Percentiles rank a stretch among this genome's conserved stretches.
These are phyloP conservation scores for Crotalus horridus DNA, from an alignment of 2,113 vertebrate species.

Conservation along the genomic window DNA sequence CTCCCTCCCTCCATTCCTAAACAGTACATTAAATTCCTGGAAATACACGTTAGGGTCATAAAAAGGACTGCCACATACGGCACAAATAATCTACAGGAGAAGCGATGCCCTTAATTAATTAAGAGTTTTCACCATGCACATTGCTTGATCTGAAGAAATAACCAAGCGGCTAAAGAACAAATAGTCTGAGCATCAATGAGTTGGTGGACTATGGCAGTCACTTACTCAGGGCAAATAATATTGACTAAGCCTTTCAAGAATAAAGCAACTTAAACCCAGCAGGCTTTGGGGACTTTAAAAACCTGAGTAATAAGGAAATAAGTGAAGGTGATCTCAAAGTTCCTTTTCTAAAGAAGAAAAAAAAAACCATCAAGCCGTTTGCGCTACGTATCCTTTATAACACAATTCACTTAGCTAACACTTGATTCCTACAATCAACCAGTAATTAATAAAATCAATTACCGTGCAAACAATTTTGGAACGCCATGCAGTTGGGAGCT, in stretches of 20 bases:
- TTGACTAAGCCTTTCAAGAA: neutral
- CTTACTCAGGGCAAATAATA: slow-evolving; percentile 31
- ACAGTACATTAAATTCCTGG: neutral
- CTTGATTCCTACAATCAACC: neutral
- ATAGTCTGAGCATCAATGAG: neutral
- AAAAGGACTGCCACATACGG: neutral
- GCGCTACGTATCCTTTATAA: slow-evolving; percentile 6
- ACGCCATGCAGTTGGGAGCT: neutral
- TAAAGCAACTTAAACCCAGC: neutral
- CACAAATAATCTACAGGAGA: neutral
- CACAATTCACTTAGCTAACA: neutral
- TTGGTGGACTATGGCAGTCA: neutral
- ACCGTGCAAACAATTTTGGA: neutral
- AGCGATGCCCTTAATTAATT: neutral
- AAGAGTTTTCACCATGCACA: slow-evolving; percentile 57
- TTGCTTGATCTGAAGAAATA: slow-evolving; percentile 42
- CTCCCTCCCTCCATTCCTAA: neutral
- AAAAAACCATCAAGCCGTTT: neutral
- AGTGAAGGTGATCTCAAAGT: neutral
- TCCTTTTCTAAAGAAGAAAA: neutral
- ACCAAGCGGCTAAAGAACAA: slow-evolving; percentile 18
- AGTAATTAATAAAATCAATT: neutral
- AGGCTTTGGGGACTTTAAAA: neutral
- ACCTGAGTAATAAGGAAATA: neutral
- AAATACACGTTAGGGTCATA: neutral